A percentile compares a stretch with the other conserved stretches of the same genome.
phyloP scores from a whole-genome alignment of 53 echinoderm and acorn worm genomes.

The Hippasteria phrygiana region DNA sequence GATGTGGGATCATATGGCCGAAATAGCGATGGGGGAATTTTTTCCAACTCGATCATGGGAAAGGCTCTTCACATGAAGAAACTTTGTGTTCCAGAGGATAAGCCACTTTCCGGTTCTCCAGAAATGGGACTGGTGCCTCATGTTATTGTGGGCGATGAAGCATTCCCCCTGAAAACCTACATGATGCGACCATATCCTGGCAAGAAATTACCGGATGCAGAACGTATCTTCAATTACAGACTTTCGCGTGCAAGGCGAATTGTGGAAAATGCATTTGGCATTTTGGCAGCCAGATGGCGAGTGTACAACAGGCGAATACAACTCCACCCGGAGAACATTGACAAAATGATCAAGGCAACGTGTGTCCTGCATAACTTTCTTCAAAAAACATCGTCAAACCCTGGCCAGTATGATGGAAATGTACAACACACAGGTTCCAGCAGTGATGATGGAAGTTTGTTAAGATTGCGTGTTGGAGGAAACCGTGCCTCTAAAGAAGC shows the following conservation, averaged over 20 bases:
- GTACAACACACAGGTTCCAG: constrained; percentile 14
- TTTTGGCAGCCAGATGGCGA: constrained; percentile 36
- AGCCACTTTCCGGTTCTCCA: neutral
- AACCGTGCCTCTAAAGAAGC: constrained; percentile 3
- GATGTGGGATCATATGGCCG: constrained; percentile 13
- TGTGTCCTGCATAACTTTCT: constrained; percentile 50
- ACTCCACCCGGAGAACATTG: constrained; percentile 5
- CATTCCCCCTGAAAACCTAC: constrained; percentile 55
- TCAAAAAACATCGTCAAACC: constrained; percentile 16
- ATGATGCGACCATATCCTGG: constrained; percentile 46
- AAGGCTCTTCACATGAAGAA: constrained; percentile 9
- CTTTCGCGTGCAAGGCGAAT: constrained; percentile 46
- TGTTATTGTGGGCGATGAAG: constrained; percentile 59
- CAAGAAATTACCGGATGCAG: neutral
- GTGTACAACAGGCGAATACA: constrained; percentile 39
- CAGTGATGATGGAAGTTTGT: neutral
- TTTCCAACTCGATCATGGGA: constrained; percentile 7
- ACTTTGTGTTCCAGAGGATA: neutral
- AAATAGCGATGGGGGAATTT: constrained; percentile 3
- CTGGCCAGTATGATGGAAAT: constrained; percentile 1
- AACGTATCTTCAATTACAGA: constrained; percentile 61
- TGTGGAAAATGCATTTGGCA: constrained; percentile 61
- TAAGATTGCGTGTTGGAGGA: constrained; percentile 6
- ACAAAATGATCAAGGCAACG: constrained; percentile 25
- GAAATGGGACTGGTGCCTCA: constrained; percentile 3